Percentiles rank a stretch among this genome's conserved stretches.
These are phyloP conservation scores for Pectinophora gossypiella DNA, from an alignment of 1,140 invertebrate species.

Conservation along the genomic window DNA sequence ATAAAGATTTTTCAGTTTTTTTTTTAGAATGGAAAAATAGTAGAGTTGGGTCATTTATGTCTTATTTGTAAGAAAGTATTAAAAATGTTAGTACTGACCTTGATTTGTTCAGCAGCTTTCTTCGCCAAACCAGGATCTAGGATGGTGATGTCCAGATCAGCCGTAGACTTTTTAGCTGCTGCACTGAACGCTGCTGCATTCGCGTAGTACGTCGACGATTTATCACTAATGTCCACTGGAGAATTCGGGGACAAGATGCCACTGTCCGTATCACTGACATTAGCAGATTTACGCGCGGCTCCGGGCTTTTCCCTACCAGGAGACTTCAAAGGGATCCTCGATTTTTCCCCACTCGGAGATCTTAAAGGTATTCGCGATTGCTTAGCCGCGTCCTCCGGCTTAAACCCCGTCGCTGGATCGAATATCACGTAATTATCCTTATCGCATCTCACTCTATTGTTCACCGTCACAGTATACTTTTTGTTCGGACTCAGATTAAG, in stretches of 20 bases:
- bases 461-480: conserved; percentile 72
- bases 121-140: conserved; percentile 56
- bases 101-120: conserved; percentile 64
- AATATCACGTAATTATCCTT: conserved; percentile 74
- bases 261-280: conserved; percentile 76
- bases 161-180: conserved; percentile 42
- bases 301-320: conserved; percentile 43
- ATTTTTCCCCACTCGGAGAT: conserved; percentile 42
- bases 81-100: conserved; percentile 38
- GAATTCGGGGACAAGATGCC: conserved; percentile 77
- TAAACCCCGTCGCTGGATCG: conserved; percentile 68
- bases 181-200: conserved; percentile 60
- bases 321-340: conserved; percentile 49
- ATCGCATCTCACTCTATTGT: conserved; percentile 69
- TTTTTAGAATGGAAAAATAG: too few relatives aligned
- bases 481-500: conserved; percentile 71
- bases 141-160: conserved; percentile 55
- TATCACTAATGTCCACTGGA: conserved; percentile 54
- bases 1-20: too few relatives aligned
- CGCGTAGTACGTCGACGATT: conserved; percentile 46
- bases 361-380: conserved; percentile 38
- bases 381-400: conserved; percentile 29
- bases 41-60: too few relatives aligned
- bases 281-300: conserved; percentile 43
- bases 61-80: not conserved